A percentile compares a stretch with the other conserved stretches of the same genome.
Conservation (phyloP, 2,888 invertebrate species). For the Papilio gigon region DNA sequence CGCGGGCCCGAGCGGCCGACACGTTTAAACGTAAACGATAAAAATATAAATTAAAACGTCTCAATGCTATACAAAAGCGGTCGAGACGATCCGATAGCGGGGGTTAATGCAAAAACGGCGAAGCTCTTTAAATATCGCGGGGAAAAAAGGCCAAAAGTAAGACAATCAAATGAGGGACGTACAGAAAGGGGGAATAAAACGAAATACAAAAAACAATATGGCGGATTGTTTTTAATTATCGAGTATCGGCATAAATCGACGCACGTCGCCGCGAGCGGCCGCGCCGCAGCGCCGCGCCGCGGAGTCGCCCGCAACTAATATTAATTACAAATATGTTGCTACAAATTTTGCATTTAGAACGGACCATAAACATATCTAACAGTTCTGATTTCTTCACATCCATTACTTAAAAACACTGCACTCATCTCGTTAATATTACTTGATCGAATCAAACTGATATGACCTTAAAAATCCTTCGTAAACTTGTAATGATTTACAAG, state of each 20-base stretch:
- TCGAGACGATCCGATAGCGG: constrained; percentile 66
- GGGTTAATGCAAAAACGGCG: constrained; percentile 66
- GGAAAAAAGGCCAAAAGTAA: constrained; percentile 67
- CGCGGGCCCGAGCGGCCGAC: constrained; percentile 42
- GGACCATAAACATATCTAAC: constrained; percentile 39
- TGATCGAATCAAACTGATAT: background rate
- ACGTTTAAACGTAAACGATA: constrained; percentile 51
- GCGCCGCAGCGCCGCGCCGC: constrained; percentile 56
- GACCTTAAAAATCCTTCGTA: background rate
- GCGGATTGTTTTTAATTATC: constrained; percentile 83
- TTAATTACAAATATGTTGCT: constrained; percentile 30
- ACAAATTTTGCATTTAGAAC: constrained; percentile 37
- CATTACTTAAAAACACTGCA: constrained; percentile 9
- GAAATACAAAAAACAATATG: constrained; percentile 78
- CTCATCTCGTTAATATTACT: too few species aligned
- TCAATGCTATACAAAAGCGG: constrained; percentile 61
- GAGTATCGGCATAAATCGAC: constrained; percentile 83
- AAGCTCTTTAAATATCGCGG: constrained; percentile 57
- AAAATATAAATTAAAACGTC: constrained; percentile 80
- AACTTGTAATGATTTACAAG: background rate
- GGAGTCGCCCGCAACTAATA: constrained; percentile 51
- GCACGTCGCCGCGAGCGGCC: constrained; percentile 78
- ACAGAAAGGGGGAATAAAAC: constrained; percentile 79
- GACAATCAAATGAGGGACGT: constrained; percentile 82
- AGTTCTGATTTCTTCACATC: constrained; percentile 17